Percentiles rank a stretch among this genome's conserved stretches.
These are phyloP conservation scores for Frankliniella fusca DNA, from an alignment of 2,888 invertebrate genomes.

Conservation along the genomic window DNA sequence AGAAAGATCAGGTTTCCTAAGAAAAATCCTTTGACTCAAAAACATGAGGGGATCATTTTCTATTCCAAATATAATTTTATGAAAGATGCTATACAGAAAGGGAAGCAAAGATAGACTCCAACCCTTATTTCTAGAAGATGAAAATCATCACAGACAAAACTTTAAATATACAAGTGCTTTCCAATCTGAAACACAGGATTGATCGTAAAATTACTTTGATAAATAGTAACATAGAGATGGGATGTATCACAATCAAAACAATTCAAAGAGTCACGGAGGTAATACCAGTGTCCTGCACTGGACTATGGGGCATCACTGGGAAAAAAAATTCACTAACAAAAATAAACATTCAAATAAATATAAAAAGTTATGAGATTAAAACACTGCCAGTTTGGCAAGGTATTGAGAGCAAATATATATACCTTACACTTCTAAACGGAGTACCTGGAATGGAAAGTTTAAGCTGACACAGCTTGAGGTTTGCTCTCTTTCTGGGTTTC, in stretches of 20 bases:
- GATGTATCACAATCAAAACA: background rate
- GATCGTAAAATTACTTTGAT: background rate
- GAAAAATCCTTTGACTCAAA: background rate
- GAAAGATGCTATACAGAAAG: background rate
- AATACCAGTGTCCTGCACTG: background rate
- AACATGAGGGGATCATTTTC: background rate
- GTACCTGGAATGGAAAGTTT: background rate
- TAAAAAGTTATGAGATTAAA: background rate
- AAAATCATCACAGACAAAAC: constrained; percentile 5
- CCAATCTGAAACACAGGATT: background rate
- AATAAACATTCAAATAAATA: constrained; percentile 2
- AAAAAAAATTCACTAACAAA: background rate
- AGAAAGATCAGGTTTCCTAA: background rate
- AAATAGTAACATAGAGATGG: background rate
- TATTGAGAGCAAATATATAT: background rate
- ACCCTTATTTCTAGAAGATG: background rate
- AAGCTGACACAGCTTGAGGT: background rate
- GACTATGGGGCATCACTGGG: background rate
- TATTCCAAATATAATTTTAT: background rate
- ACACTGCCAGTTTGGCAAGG: background rate
- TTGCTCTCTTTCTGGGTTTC: background rate
- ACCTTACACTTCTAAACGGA: background rate
- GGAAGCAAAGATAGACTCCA: background rate
- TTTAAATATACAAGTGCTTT: background rate
- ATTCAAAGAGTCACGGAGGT: background rate